A percentile compares a stretch with the other conserved stretches of the same genome.
Evolutionary conservation across 2,888 invertebrate genomes (phyloP).

Genomic region (Zaprionus bogoriensis): DNA sequence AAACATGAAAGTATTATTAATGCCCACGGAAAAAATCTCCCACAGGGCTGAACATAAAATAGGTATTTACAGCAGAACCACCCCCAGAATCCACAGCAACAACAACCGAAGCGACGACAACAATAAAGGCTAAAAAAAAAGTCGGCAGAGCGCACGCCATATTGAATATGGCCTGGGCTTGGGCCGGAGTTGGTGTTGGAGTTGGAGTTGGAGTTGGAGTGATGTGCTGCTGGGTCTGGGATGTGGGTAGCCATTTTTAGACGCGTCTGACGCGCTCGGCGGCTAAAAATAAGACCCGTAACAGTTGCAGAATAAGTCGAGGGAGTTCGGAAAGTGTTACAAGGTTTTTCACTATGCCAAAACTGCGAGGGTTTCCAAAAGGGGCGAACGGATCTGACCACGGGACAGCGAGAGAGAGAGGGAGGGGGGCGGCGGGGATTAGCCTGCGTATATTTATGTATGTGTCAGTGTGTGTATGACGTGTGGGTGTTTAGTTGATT

Average conservation of each 20-base stretch:
- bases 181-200: slow-evolving; percentile 19
- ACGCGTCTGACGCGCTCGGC: slow-evolving; percentile 33
- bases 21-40: slow-evolving; percentile 56
- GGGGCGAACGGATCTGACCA: slow-evolving; percentile 8
- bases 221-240: neutral
- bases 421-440: neutral
- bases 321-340: slow-evolving; percentile 61
- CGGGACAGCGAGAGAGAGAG: neutral
- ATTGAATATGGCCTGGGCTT: slow-evolving; percentile 47
- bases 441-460: neutral
- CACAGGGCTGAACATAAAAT: slow-evolving; percentile 72
- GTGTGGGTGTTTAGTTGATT: slow-evolving; percentile 65
- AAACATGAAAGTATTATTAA: slow-evolving; percentile 66
- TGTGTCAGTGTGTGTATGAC: neutral
- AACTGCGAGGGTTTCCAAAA: slow-evolving; percentile 38
- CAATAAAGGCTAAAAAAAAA: slow-evolving; percentile 40
- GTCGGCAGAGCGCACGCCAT: slow-evolving; percentile 50
- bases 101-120: slow-evolving; percentile 18
- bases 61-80: slow-evolving; percentile 59
- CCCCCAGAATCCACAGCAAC: slow-evolving; percentile 40
- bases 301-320: slow-evolving; percentile 46
- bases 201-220: slow-evolving; percentile 6
- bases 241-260: slow-evolving; percentile 72
- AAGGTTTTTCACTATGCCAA: slow-evolving; percentile 72
- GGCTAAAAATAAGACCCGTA: slow-evolving; percentile 68